Evolutionary conservation across 2,797 vertebrate species (phyloP).

Genomic region (Hyperoplus lanceolatus): DNA sequence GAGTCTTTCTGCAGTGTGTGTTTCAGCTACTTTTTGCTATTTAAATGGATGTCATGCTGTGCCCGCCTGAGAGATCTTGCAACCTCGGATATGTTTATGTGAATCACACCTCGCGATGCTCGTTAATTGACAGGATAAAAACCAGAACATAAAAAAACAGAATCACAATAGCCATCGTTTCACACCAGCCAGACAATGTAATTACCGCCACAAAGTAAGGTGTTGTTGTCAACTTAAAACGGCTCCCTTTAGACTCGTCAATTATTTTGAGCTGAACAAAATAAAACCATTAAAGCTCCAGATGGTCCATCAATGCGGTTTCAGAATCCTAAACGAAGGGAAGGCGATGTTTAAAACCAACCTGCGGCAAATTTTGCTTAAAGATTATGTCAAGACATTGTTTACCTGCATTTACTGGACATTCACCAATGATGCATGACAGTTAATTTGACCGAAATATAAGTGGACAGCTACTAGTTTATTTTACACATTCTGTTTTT

Average conservation of each 20-base stretch:
- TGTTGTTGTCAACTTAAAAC: constrained; percentile 58
- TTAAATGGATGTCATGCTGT: constrained; percentile 32
- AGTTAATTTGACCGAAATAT: background rate
- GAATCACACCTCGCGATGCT: constrained; percentile 12
- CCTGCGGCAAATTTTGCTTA: constrained; percentile 17
- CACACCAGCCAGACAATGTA: constrained; percentile 40
- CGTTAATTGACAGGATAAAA: constrained; percentile 46
- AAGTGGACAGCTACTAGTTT: background rate
- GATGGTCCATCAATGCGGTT: constrained; percentile 35
- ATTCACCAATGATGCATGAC: background rate
- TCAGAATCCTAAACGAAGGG: constrained; percentile 41
- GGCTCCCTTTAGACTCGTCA: constrained; percentile 55
- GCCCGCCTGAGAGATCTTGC: constrained; percentile 20
- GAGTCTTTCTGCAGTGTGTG: constrained; percentile 18
- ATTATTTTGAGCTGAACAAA: constrained; percentile 51
- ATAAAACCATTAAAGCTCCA: constrained; percentile 49
- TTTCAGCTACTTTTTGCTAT: constrained; percentile 3
- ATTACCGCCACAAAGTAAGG: constrained; percentile 47
- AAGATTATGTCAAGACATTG: constrained; percentile 20
- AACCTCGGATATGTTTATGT: constrained; percentile 32
- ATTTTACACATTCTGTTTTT: background rate
- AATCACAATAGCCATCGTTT: background rate
- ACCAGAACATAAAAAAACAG: constrained; percentile 17
- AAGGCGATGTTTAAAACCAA: constrained; percentile 9
- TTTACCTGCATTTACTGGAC: constrained; percentile 30